A percentile compares a stretch with the other conserved stretches of the same genome.
Evolutionary conservation across 2,113 vertebrate species (phyloP).

Genomic region (Gobius niger): DNA sequence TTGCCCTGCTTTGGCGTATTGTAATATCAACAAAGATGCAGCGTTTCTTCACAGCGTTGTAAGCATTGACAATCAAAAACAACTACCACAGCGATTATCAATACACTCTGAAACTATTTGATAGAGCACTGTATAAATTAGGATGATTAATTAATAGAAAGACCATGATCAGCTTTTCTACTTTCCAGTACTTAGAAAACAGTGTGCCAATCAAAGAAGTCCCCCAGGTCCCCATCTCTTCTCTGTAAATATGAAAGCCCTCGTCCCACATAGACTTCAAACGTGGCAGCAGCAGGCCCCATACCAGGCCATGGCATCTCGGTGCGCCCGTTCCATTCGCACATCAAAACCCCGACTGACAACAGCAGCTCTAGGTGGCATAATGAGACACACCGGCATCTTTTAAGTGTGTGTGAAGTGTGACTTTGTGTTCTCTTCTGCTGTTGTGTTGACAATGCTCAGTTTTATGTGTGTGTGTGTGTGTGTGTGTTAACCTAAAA

Average conservation of each 20-base stretch:
- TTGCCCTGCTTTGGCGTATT: too few relatives aligned
- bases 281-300: constrained; percentile 62
- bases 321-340: constrained; percentile 55
- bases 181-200: constrained; percentile 67
- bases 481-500: constrained; percentile 57
- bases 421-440: constrained; percentile 64
- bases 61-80: too few relatives aligned
- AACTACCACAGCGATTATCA: not conserved
- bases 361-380: constrained; percentile 74
- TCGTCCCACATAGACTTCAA: constrained; percentile 74
- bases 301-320: constrained; percentile 63
- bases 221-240: constrained; percentile 62
- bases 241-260: constrained; percentile 76
- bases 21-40: too few relatives aligned
- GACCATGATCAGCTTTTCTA: constrained; percentile 63
- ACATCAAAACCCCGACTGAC: constrained; percentile 72
- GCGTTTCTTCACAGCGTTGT: too few relatives aligned
- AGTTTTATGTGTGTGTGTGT: constrained; percentile 45
- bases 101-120: not conserved
- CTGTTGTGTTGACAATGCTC: constrained; percentile 58
- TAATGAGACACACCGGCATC: constrained; percentile 67
- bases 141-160: constrained; percentile 53
- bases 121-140: not conserved
- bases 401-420: constrained; percentile 68
- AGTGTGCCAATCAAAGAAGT: constrained; percentile 66